Conservation (phyloP, 2,113 vertebrate species). For the Eonycteris spelaea region DNA sequence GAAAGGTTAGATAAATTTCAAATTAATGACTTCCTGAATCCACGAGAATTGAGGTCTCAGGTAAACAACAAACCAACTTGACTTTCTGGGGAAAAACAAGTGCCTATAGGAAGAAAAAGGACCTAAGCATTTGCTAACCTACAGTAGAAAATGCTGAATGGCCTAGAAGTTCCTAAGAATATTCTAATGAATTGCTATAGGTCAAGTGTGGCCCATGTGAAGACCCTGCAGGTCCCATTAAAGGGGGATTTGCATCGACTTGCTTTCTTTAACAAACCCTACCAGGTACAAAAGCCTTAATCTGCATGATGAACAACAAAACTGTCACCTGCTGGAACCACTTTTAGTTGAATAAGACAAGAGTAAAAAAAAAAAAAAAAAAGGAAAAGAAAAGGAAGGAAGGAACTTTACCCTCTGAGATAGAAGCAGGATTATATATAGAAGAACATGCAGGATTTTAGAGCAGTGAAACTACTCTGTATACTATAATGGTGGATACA, state of each 20-base stretch:
- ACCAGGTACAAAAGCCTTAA: background rate
- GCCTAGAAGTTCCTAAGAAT: background rate
- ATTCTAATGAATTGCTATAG: background rate
- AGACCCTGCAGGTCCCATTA: background rate
- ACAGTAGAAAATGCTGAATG: background rate
- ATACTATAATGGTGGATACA: background rate
- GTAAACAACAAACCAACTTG: background rate
- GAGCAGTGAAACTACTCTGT: background rate
- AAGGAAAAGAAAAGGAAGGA: background rate
- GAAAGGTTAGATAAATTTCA: background rate
- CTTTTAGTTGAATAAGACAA: background rate
- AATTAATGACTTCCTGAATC: background rate
- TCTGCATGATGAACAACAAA: background rate
- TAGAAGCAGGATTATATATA: background rate
- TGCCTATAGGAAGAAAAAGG: background rate
- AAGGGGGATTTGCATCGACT: background rate
- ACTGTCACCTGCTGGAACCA: background rate
- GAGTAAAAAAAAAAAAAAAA: too few relatives aligned
- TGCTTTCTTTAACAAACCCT: background rate
- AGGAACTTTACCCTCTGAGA: background rate
- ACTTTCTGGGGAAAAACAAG: background rate
- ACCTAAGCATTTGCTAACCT: background rate
- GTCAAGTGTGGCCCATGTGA: background rate
- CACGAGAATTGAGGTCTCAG: background rate
- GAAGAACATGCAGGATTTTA: background rate